Conservation (phyloP, 2,113 vertebrate species). For the Heptranchias perlo region DNA sequence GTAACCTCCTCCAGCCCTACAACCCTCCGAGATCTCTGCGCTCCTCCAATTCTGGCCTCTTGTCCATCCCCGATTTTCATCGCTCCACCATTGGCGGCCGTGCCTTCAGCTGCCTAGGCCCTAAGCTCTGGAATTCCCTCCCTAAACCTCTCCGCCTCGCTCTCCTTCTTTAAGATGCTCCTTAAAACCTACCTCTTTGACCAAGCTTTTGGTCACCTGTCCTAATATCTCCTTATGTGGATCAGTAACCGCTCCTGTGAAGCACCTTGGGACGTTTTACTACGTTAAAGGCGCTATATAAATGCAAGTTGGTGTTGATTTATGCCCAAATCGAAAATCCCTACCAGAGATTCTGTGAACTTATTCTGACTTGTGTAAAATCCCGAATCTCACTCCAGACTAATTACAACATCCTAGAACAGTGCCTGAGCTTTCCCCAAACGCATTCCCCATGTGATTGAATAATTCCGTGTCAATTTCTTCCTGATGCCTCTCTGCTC, state of each 20-base stretch:
- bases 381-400: neutral
- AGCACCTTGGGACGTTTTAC: no score
- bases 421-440: neutral
- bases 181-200: neutral
- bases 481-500: neutral
- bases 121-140: no score
- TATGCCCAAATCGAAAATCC: neutral
- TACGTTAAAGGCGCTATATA: no score
- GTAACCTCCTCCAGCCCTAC: no score
- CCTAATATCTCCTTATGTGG: neutral
- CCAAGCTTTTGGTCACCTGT: neutral
- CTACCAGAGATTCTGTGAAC: neutral
- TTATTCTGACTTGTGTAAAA: neutral
- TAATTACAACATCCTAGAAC: neutral
- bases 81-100: no score
- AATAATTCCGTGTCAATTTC: neutral
- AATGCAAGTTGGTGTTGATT: neutral
- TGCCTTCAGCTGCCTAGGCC: no score
- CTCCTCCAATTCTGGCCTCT: no score
- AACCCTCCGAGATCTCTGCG: no score
- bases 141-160: no score
- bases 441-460: neutral
- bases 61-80: no score
- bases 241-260: neutral
- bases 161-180: neutral